Evolutionary conservation across 1,140 invertebrate species (phyloP).

Genomic region (Acromyrmex heyeri): DNA sequence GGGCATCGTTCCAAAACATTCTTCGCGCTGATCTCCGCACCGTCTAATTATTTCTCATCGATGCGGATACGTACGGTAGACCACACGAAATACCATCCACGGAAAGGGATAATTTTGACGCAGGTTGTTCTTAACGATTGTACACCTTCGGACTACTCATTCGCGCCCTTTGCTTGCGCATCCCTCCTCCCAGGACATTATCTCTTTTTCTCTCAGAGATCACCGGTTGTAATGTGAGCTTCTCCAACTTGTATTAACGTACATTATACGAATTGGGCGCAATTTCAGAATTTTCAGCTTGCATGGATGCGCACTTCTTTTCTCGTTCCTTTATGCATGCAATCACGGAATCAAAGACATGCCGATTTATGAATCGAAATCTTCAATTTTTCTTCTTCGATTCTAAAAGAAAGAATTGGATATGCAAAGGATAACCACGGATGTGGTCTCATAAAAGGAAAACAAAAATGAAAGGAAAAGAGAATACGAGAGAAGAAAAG

Average conservation of each 20-base stretch:
- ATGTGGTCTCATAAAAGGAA: neutral
- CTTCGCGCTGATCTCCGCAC: neutral
- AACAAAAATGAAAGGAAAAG: neutral
- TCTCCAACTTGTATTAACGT: constrained; percentile 35
- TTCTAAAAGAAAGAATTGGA: neutral
- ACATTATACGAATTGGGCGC: constrained; percentile 32
- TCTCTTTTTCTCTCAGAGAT: constrained; percentile 16
- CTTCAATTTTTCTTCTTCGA: neutral
- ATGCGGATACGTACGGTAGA: constrained; percentile 23
- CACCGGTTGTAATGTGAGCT: constrained; percentile 7
- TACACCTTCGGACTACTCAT: constrained; percentile 30
- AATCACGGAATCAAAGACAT: constrained; percentile 29
- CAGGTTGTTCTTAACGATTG: constrained; percentile 23
- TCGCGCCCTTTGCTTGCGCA: constrained; percentile 32
- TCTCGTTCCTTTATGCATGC: neutral
- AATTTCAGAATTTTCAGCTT: constrained; percentile 44
- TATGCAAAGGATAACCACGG: neutral
- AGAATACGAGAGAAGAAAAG: neutral
- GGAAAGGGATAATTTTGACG: constrained; percentile 60
- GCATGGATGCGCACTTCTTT: neutral
- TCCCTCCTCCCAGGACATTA: neutral
- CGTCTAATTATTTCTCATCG: constrained; percentile 59
- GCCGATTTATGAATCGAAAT: neutral
- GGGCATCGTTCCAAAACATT: constrained; percentile 4
- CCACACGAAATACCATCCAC: constrained; percentile 27